Percentiles rank a stretch among this genome's conserved stretches.
Evolutionary conservation across 2,797 vertebrate genomes (phyloP).

Genomic region (Adelosebastes latens): DNA sequence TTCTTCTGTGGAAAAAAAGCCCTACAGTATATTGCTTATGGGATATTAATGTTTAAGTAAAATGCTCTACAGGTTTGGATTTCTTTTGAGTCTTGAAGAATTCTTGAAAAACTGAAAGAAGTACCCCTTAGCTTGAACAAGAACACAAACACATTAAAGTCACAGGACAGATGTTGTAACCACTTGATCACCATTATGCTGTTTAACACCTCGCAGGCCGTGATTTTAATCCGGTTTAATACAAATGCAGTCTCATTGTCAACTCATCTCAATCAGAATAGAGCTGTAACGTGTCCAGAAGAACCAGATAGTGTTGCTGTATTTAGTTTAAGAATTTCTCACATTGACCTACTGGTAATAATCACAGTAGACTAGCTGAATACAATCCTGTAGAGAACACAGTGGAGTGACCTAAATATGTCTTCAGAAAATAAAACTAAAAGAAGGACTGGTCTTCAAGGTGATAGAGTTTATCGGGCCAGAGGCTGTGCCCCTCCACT

Average conservation of each 20-base stretch:
- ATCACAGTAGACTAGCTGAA: conserved; percentile 24
- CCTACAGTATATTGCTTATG: not conserved
- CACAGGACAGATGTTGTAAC: not conserved
- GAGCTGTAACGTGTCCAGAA: not conserved
- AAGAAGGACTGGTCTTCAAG: conserved; percentile 50
- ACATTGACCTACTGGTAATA: conserved; percentile 8
- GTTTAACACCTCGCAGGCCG: not conserved
- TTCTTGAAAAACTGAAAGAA: no score
- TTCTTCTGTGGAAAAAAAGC: not conserved
- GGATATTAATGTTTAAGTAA: not conserved
- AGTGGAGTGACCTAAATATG: conserved; percentile 63
- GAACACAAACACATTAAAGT: not conserved
- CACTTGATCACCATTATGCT: not conserved
- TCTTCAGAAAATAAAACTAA: conserved; percentile 60
- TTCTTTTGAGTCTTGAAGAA: not conserved
- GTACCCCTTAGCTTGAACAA: not conserved
- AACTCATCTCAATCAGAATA: not conserved
- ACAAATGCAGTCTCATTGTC: not conserved
- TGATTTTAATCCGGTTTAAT: not conserved
- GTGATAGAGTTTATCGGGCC: conserved; percentile 56
- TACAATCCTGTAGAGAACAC: conserved; percentile 27
- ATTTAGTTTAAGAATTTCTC: not conserved
- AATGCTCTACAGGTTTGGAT: not conserved
- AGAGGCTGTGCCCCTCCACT: conserved; percentile 45
- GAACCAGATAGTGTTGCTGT: not conserved